Evolutionary conservation across 2,797 vertebrate genomes (phyloP).

Genomic region (Spheniscus humboldti): DNA sequence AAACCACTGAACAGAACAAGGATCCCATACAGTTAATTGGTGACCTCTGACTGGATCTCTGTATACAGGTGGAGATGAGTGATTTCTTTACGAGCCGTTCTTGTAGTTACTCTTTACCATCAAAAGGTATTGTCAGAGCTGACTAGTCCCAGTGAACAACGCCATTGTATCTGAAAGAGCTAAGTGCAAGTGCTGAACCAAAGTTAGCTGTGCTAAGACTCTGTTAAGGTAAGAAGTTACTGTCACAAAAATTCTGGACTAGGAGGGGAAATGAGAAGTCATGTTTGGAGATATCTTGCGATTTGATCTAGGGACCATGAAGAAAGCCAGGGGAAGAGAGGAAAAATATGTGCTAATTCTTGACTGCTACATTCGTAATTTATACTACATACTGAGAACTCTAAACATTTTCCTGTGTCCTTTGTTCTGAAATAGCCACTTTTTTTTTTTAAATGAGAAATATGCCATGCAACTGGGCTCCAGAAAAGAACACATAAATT

Average conservation of each 20-base stretch:
- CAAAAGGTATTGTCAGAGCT: not conserved
- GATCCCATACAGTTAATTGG: not conserved
- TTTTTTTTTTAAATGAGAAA: not conserved
- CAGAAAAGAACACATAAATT: not conserved
- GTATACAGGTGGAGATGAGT: not conserved
- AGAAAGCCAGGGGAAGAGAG: not conserved
- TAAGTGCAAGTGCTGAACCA: not conserved
- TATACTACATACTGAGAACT: not conserved
- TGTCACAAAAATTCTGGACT: not conserved
- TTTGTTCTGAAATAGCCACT: not conserved
- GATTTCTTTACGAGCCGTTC: not conserved
- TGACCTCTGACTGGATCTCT: not conserved
- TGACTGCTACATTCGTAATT: not conserved
- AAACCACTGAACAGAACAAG: not conserved
- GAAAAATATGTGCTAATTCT: not conserved
- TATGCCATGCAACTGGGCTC: not conserved
- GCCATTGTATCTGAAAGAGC: not conserved
- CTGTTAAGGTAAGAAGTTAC: not conserved
- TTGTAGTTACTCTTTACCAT: not conserved
- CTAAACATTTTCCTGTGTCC: not conserved
- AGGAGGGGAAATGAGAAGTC: not conserved
- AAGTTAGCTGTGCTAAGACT: not conserved
- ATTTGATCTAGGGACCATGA: not conserved
- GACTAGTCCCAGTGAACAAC: not conserved
- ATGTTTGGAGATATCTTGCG: not conserved